Evolutionary conservation across 2,797 vertebrate species (phyloP), one percentile per base, ranked within the genome.

Genomic region (Fringilla coelebs): DNA sequence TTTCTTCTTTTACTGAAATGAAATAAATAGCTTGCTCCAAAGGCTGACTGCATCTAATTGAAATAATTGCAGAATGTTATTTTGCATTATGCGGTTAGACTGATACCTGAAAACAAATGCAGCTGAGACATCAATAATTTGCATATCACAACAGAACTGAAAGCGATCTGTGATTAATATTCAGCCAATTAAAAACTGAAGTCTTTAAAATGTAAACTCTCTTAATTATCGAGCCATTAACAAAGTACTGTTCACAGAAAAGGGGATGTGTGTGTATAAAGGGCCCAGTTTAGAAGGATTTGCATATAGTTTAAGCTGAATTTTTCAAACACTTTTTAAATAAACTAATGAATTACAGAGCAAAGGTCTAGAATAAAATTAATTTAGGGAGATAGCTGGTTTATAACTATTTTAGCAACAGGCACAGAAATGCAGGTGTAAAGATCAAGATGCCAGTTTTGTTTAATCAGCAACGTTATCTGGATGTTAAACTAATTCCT

Each of bases 1-100:
- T 97, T 96, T 91, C 92, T 97, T 96, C 88, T 83, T 90, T 93
- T 96, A 88, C 55, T 88, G 88, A 96, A 94, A 94, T 60, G 38
- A 88, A 92, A 90, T 74, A 86, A 91, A 73, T 54, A 81, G 81
- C 61, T 80, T 81, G 80, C 88, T 96, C 91, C 77, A 18, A 96
- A 92, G 83, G 84, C 93, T 92, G 66, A 12, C 83, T 94, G 61
- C 83, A 92, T 93, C 89, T 96, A 95, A 96, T 88, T 94, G 90
- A 87, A 96, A 85, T 95, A 95, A 96, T 83, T 95, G 70, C 84
- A 79, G 71, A 89, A 78, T 74, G 65, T 73, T 97, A 61, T 92
- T 95, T 96, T 96, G 78, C 72, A 82, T 95, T 93, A 87, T 82
- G 82, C 5, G 3, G 58, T 29, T 92, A 89, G 77, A 78, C 45